Percentiles rank a stretch among this genome's conserved stretches.
Evolutionary conservation across 2,797 vertebrate genomes (phyloP).

Genomic region (Momotus momota): DNA sequence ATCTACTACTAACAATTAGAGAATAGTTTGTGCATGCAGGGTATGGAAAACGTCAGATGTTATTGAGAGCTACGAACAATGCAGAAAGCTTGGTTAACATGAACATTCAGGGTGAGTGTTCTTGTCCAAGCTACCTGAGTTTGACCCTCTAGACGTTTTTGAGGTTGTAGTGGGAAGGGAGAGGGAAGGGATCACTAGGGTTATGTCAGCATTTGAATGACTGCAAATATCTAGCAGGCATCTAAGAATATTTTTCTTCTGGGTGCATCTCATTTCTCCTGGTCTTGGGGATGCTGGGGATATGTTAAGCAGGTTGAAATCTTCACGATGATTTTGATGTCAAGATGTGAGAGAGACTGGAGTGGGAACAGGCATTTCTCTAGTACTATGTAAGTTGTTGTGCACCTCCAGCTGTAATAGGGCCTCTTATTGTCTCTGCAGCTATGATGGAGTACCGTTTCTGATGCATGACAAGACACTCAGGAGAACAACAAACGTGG

Average conservation of each 20-base stretch:
- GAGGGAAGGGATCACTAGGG: no score
- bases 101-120: not conserved
- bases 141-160: not conserved
- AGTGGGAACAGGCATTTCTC: not conserved
- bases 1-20: not conserved
- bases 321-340: not conserved
- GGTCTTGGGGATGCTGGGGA: not conserved
- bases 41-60: not conserved
- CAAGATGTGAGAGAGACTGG: not conserved
- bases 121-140: accelerated
- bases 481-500: slow-evolving; percentile 90
- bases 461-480: slow-evolving; percentile 92
- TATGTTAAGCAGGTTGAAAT: not conserved
- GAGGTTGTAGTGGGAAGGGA: not conserved
- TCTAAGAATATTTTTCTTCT: not conserved
- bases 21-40: not conserved
- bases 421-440: slow-evolving; percentile 49
- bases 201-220: not conserved
- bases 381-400: accelerated
- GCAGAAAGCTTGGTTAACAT: not conserved
- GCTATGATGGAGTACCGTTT: slow-evolving; percentile 92
- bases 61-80: not conserved
- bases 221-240: not conserved
- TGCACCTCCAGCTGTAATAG: not conserved
- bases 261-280: not conserved